Percentiles rank a stretch among this genome's conserved stretches.
phyloP scores from a whole-genome alignment of 2,113 vertebrate species.

The Stomatorhinus ivindoensis region DNA sequence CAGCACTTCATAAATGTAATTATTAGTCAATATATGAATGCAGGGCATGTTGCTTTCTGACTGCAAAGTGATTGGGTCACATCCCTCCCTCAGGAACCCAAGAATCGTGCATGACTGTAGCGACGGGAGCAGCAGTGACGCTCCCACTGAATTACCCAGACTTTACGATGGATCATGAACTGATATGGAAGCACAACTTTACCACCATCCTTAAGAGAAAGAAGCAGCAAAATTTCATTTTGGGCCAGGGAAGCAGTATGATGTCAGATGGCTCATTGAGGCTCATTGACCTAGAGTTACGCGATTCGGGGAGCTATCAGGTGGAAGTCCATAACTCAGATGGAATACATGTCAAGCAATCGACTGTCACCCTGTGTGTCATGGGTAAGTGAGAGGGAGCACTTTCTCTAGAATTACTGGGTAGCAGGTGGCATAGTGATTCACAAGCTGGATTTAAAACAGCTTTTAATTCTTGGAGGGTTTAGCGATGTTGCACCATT shows the following conservation, averaged over 20 bases:
- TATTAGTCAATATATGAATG: not conserved
- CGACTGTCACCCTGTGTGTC: not conserved
- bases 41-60: not conserved
- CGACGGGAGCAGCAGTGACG: not conserved
- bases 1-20: not conserved
- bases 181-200: not conserved
- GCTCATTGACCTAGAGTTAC: not conserved
- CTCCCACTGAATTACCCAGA: not conserved
- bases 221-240: not conserved
- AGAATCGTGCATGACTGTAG: not conserved
- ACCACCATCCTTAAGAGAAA: not conserved
- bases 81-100: not conserved
- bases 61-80: too few species aligned
- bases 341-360: not conserved
- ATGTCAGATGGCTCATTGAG: not conserved
- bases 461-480: not conserved
- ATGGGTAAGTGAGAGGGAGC: not conserved
- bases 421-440: not conserved
- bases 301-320: not conserved
- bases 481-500: not conserved
- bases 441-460: not conserved
- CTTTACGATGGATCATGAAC: not conserved
- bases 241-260: not conserved
- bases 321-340: not conserved
- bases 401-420: not conserved